Evolutionary conservation across 2,888 invertebrate genomes (phyloP), one percentile per base, ranked within the genome.

Genomic region (Tetranychus piercei): DNA sequence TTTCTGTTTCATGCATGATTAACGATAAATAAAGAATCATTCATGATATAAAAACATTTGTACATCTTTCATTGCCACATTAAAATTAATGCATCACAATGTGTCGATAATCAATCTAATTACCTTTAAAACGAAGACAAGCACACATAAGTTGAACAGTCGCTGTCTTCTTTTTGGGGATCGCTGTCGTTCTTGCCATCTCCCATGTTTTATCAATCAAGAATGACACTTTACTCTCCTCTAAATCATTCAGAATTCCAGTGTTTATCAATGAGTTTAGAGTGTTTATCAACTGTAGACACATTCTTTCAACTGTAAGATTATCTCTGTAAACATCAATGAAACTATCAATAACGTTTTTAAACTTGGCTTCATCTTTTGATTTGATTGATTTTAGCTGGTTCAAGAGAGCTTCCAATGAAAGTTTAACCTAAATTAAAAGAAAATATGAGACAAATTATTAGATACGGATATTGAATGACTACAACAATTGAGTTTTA

Each of bases 101-200:
- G 34, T 34, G 34, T 34, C 5, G 55, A 15, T 55, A 55, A 55
- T 55, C 15, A 55, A 55, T 55, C 15, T 55, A 15, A 55, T 72
- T 44, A 73, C 73, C 73, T 73, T 73, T 73, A 20, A 73, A 73
- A 34, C 73, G 55, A 7, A 73, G 20, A 64, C 64, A 23, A 22
- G 45, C 23, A 34, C 73, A 73, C 11, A 73, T 20, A 1, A 73
- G 44, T 20, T 55, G 23, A 22, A 23, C 65, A 9, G 73, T 20
- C 7, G 73, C 73, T 7, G 23, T 22, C 6, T 43, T 23, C 55
- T 73, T 73, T 23, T 64, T 65, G 18, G 65, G 65, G 23, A 44
- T 44, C 18, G 73, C 55, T 20, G 73, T 43, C 20, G 11, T 22
- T 23, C 23, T 45, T 6, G 34, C 73, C 11, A 23, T 9, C 20